A percentile compares a stretch with the other conserved stretches of the same genome.
These are phyloP conservation scores for Hippasteria phrygiana DNA, from an alignment of 53 echinoderm and acorn worm genomes.

Conservation along the genomic window DNA sequence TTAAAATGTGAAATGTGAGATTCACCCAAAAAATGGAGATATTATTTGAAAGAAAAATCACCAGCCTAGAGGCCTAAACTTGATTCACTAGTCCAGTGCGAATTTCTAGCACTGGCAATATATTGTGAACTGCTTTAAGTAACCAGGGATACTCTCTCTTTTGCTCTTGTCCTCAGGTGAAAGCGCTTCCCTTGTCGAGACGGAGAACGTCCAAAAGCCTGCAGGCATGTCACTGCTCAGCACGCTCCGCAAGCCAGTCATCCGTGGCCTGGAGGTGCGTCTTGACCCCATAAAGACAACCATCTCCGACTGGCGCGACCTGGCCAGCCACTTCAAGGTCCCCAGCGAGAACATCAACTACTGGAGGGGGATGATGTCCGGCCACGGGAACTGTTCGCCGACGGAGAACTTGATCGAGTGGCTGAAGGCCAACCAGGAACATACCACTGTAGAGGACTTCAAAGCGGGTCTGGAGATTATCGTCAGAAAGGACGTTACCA, in stretches of 20 bases:
- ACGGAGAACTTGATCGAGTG: constrained; percentile 44
- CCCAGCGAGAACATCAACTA: constrained; percentile 32
- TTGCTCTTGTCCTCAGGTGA: background rate
- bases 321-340: constrained; percentile 59
- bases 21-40: no score
- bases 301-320: constrained; percentile 65
- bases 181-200: background rate
- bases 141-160: background rate
- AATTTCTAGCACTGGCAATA: no score
- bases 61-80: no score
- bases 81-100: no score
- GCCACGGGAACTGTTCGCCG: constrained; percentile 11
- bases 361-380: constrained; percentile 47
- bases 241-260: background rate
- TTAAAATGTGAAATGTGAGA: no score
- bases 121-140: no score
- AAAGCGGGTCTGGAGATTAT: constrained; percentile 14
- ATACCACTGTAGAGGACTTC: constrained; percentile 15
- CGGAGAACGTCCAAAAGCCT: background rate
- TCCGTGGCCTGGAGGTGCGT: constrained; percentile 26
- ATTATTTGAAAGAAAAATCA: no score
- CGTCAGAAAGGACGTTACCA: constrained; percentile 36
- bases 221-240: background rate
- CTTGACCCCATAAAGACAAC: constrained; percentile 54
- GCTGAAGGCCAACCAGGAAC: background rate